Evolutionary conservation across 2,797 vertebrate species (phyloP).

Genomic region (Gephyroberyx darwinii): DNA sequence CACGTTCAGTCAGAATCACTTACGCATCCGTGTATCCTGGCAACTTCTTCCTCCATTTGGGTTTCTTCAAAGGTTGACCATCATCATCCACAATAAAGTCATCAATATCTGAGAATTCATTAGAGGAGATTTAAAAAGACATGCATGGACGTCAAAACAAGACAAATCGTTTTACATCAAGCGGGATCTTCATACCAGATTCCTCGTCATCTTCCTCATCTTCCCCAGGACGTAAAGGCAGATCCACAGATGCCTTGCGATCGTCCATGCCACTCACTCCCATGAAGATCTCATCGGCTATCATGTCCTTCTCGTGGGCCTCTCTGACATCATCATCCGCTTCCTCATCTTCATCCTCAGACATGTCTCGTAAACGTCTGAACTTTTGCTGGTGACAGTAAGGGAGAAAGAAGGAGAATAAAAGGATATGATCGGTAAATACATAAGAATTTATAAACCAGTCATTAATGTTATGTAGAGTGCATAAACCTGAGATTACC

Average conservation of each 20-base stretch:
- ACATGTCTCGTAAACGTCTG: slow-evolving; percentile 88
- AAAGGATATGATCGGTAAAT: not conserved
- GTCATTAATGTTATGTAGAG: not conserved
- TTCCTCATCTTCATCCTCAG: slow-evolving; percentile 40
- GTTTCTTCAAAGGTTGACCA: slow-evolving; percentile 89
- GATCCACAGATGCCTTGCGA: slow-evolving; percentile 81
- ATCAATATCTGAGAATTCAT: slow-evolving; percentile 83
- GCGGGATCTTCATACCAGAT: slow-evolving; percentile 78
- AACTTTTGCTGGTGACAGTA: slow-evolving; percentile 82
- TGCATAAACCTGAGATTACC: slow-evolving; percentile 56
- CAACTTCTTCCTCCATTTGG: slow-evolving; percentile 90
- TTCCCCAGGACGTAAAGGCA: slow-evolving; percentile 81
- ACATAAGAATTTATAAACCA: too few species aligned
- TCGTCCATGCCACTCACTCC: slow-evolving; percentile 85
- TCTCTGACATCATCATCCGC: slow-evolving; percentile 85
- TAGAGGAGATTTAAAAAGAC: not conserved
- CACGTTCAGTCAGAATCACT: slow-evolving; percentile 66
- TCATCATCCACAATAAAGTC: slow-evolving; percentile 94
- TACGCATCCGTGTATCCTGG: slow-evolving; percentile 92
- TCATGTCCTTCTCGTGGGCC: slow-evolving; percentile 90
- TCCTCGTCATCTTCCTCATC: slow-evolving; percentile 90
- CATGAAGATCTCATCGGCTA: slow-evolving; percentile 91
- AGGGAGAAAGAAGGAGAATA: not conserved
- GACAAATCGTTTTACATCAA: not conserved
- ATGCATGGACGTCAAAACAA: not conserved